Percentiles rank a stretch among this genome's conserved stretches.
phyloP scores from a whole-genome alignment of 2,888 invertebrate genomes.

The Adelphocoris suturalis region DNA sequence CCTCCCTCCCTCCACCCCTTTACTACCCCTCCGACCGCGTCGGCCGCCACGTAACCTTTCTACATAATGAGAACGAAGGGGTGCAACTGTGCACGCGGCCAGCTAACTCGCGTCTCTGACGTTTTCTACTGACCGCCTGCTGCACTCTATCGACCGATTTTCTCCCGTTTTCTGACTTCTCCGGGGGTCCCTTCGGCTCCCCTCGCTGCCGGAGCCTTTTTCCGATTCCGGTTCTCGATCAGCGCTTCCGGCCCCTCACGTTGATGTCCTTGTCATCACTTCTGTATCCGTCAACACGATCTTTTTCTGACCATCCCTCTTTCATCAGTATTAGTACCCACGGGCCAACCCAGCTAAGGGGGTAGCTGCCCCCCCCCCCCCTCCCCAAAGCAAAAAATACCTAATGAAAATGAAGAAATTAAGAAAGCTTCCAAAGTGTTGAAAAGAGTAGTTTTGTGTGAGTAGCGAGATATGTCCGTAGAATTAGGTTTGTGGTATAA shows the following conservation, averaged over 20 bases:
- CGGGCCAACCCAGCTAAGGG: too few relatives aligned
- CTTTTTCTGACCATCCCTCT: not conserved
- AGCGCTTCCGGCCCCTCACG: not conserved
- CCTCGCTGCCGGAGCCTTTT: not conserved
- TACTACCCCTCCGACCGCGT: too few relatives aligned
- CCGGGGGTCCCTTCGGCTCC: not conserved
- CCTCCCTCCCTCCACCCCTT: slow-evolving; percentile 22
- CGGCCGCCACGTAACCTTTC: slow-evolving; percentile 37
- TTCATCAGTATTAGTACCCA: too few relatives aligned
- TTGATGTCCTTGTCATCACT: not conserved
- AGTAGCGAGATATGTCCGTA: too few relatives aligned
- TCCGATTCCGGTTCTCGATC: not conserved
- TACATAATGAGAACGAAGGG: slow-evolving; percentile 19
- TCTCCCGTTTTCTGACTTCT: slow-evolving; percentile 11
- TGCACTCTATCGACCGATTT: slow-evolving; percentile 50
- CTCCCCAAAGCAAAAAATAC: too few relatives aligned
- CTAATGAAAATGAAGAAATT: too few relatives aligned
- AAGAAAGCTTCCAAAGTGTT: too few relatives aligned
- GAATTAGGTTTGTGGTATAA: too few relatives aligned
- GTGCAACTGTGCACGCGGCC: not conserved
- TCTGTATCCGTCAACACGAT: not conserved
- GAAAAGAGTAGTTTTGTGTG: too few relatives aligned
- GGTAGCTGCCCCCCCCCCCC: too few relatives aligned
- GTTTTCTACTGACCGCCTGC: slow-evolving; percentile 55
- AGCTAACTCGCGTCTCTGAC: not conserved